Percentiles rank a stretch among this genome's conserved stretches.
These are phyloP conservation scores for Parelbella ahira DNA, from an alignment of 2,888 invertebrate species.

Conservation along the genomic window DNA sequence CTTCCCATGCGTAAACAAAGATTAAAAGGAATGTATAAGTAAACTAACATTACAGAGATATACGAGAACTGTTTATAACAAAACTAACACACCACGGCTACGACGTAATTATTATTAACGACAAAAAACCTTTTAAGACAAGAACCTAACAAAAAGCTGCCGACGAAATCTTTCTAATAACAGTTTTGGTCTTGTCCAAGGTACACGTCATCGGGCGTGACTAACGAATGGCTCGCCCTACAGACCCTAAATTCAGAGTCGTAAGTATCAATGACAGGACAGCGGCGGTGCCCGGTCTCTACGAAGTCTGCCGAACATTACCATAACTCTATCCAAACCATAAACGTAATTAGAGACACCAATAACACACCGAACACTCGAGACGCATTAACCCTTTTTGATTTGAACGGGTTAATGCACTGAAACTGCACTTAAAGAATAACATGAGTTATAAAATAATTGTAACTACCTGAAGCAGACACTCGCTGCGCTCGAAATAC, in stretches of 20 bases:
- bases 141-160: slow-evolving; percentile 55
- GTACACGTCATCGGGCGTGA: slow-evolving; percentile 80
- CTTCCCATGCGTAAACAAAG: slow-evolving; percentile 27
- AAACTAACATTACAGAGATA: slow-evolving; percentile 6
- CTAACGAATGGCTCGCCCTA: slow-evolving; percentile 81
- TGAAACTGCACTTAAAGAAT: slow-evolving; percentile 47
- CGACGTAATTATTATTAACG: slow-evolving; percentile 33
- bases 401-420: slow-evolving; percentile 64
- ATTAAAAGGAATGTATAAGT: slow-evolving; percentile 23
- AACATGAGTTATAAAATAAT: slow-evolving; percentile 50
- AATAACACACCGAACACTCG: slow-evolving; percentile 66
- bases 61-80: slow-evolving; percentile 24
- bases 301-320: slow-evolving; percentile 69
- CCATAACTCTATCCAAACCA: slow-evolving; percentile 69
- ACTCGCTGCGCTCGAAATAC: slow-evolving; percentile 41
- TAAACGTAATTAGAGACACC: slow-evolving; percentile 75
- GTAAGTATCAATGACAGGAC: slow-evolving; percentile 74
- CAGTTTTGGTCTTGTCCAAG: slow-evolving; percentile 80
- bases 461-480: slow-evolving; percentile 46
- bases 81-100: slow-evolving; percentile 28
- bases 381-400: slow-evolving; percentile 70
- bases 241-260: slow-evolving; percentile 80
- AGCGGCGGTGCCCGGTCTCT: slow-evolving; percentile 54
- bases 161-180: slow-evolving; percentile 72
- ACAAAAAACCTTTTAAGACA: slow-evolving; percentile 65